These are phyloP conservation scores for Odontomyia ornata DNA, from an alignment of 2,888 invertebrate species.

Conservation along the genomic window DNA sequence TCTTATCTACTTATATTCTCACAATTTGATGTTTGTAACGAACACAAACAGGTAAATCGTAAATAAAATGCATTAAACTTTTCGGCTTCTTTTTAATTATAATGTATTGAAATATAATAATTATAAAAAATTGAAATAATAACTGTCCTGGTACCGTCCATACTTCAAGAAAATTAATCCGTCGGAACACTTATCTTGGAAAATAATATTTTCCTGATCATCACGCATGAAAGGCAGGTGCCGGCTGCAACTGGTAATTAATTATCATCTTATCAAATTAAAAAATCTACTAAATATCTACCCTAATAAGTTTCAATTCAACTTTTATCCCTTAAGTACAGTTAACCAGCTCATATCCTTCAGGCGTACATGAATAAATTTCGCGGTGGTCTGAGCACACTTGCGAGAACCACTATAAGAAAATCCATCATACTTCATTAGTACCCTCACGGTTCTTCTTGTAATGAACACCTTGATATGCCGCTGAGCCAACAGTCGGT, in stretches of 20 bases:
- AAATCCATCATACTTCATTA: conserved; percentile 23
- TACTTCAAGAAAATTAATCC: too few species aligned
- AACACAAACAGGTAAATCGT: too few species aligned
- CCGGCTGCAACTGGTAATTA: conserved; percentile 20
- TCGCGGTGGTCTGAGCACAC: not conserved
- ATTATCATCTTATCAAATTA: conserved; percentile 28
- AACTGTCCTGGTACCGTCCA: too few species aligned
- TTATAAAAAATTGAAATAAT: too few species aligned
- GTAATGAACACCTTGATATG: conserved; percentile 18
- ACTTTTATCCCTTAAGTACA: not conserved
- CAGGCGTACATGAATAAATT: conserved; percentile 29
- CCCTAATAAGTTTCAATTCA: not conserved
- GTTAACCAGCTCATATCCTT: not conserved
- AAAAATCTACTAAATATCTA: conserved; percentile 11
- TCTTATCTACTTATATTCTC: too few species aligned
- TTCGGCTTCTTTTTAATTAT: too few species aligned
- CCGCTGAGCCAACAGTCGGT: not conserved
- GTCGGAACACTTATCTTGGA: too few species aligned
- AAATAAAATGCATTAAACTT: too few species aligned
- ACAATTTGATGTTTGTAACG: too few species aligned
- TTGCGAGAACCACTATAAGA: not conserved
- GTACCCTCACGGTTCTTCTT: not conserved
- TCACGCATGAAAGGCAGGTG: conserved; percentile 5
- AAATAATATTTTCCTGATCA: too few species aligned
- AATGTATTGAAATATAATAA: too few species aligned